Evolutionary conservation across 2,888 invertebrate species (phyloP).

Genomic region (Cantharis rustica): DNA sequence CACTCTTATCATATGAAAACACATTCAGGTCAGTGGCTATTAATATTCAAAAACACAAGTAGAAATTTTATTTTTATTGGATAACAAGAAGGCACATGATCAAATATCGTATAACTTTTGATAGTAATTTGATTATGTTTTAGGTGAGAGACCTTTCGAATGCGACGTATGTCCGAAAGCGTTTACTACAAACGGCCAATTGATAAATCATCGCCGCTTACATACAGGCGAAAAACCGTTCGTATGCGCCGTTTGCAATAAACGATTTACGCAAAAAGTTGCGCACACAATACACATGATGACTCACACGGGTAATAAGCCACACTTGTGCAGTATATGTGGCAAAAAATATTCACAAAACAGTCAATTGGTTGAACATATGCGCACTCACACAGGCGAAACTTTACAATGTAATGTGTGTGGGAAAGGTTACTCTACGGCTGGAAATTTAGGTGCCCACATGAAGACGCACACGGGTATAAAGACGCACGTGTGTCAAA

Average conservation of each 20-base stretch:
- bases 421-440: constrained; percentile 40
- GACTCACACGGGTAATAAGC: constrained; percentile 40
- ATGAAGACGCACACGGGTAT: constrained; percentile 46
- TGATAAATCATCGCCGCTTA: constrained; percentile 39
- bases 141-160: constrained; percentile 35
- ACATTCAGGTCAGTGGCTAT: constrained; percentile 32
- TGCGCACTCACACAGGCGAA: constrained; percentile 46
- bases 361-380: constrained; percentile 39
- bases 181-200: constrained; percentile 42
- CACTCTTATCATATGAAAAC: constrained; percentile 41
- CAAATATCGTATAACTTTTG: not conserved
- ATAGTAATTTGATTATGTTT: constrained; percentile 1
- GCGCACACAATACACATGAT: constrained; percentile 41
- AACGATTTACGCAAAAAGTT: constrained; percentile 45
- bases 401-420: constrained; percentile 40
- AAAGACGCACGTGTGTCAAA: constrained; percentile 41
- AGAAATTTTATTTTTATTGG: not conserved
- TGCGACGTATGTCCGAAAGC: constrained; percentile 37
- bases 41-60: not conserved
- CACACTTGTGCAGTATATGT: constrained; percentile 41
- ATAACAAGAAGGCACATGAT: not conserved
- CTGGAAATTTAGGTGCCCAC: constrained; percentile 41
- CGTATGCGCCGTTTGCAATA: constrained; percentile 47
- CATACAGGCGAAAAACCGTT: constrained; percentile 48
- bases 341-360: constrained; percentile 42